Conservation (phyloP, 2,888 invertebrate genomes). For the Geophilus truncorum region DNA sequence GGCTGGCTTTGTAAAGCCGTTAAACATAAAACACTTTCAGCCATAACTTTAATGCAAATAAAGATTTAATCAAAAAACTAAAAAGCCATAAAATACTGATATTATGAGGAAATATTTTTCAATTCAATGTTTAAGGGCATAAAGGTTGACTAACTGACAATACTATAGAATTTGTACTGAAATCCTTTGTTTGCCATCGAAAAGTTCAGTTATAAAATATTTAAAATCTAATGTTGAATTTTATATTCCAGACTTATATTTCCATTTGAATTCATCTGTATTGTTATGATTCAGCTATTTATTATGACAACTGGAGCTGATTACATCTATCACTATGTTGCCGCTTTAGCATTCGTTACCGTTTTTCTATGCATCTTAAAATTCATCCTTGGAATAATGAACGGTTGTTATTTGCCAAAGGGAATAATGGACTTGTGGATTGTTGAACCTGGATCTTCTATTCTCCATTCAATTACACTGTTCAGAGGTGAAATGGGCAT, state of each 20-base stretch:
- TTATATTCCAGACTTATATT: background rate
- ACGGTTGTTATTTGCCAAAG: background rate
- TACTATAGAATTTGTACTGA: too few relatives aligned
- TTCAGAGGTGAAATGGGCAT: constrained; percentile 66
- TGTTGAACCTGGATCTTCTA: background rate
- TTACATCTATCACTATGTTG: background rate
- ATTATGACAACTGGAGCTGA: background rate
- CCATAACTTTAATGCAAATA: too few relatives aligned
- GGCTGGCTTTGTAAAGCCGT: too few relatives aligned
- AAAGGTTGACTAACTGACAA: too few relatives aligned
- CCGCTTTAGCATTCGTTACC: background rate
- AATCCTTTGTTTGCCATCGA: too few relatives aligned
- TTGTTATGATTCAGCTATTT: background rate
- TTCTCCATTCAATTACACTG: constrained; percentile 55
- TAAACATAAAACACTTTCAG: too few relatives aligned
- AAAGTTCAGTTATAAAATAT: background rate
- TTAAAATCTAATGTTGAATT: too few relatives aligned
- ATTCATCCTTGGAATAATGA: background rate
- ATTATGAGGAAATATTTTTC: too few relatives aligned
- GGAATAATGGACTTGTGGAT: background rate
- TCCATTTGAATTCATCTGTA: background rate
- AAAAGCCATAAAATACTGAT: too few relatives aligned
- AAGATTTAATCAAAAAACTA: too few relatives aligned
- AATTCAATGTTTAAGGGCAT: too few relatives aligned
- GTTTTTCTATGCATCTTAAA: background rate